phyloP scores from a whole-genome alignment of 37 sponge, comb jelly and placozoan genomes.

The Aphrocallistes beatrix region DNA sequence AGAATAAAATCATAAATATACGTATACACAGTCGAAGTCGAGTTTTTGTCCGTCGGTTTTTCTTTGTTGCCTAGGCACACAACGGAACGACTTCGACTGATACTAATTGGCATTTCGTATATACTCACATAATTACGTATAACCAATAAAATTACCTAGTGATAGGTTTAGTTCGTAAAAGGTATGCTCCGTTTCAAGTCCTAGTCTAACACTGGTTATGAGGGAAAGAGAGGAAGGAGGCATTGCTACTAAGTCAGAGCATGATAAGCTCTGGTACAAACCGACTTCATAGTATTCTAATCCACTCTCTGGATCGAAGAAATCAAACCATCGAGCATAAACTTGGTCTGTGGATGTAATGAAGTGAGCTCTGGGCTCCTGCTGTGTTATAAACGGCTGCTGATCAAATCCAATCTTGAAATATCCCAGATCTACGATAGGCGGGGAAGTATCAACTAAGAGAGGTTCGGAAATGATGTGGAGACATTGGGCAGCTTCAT shows the following conservation, averaged over 20 bases:
- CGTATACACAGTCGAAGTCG: too few species aligned
- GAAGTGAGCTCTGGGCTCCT: too few species aligned
- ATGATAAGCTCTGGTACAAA: slow-evolving; percentile 22
- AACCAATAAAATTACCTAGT: too few species aligned
- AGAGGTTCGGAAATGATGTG: slow-evolving; percentile 10
- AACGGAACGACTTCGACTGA: too few species aligned
- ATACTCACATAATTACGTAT: too few species aligned
- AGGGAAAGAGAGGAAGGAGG: not conserved
- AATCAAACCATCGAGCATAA: slow-evolving; percentile 33
- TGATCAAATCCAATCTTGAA: too few species aligned
- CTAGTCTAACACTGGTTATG: not conserved
- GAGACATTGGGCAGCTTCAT: slow-evolving; percentile 52
- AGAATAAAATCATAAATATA: too few species aligned
- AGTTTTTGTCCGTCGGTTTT: too few species aligned
- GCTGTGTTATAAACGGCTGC: too few species aligned
- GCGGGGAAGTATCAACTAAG: slow-evolving; percentile 48
- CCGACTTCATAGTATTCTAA: slow-evolving; percentile 45
- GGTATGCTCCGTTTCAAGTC: not conserved
- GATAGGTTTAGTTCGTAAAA: slow-evolving; percentile 21
- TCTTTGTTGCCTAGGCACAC: too few species aligned
- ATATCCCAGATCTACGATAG: slow-evolving; percentile 3
- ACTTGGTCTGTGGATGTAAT: too few species aligned
- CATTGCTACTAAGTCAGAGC: not conserved
- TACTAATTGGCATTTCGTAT: too few species aligned
- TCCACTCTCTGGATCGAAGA: slow-evolving; percentile 46